Evolutionary conservation across 2,888 invertebrate genomes (phyloP), one percentile per base, ranked within the genome.

Genomic region (Cephus spinipes): DNA sequence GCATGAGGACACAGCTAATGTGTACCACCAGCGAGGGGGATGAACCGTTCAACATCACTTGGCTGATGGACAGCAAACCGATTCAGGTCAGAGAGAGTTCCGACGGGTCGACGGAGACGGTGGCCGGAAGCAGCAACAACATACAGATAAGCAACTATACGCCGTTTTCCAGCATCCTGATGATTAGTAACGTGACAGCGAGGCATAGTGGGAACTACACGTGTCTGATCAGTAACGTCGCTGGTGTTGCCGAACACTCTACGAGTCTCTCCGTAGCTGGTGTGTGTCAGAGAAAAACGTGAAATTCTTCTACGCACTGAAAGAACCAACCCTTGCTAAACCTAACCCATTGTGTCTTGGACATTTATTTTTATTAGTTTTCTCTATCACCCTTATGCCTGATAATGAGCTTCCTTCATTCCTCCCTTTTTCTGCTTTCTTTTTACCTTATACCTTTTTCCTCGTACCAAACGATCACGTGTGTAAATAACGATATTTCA

Each of bases 121-220:
- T 55, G 55, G 75, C 74, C 32, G 69, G 76, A n/a, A 6, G 33
- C 15, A n/a, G 68, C 12, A 83, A 77, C 86, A 89, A 87, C 88
- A 91, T 93, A 82, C 93, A 92, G 83, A 93, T 93, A 88, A 93
- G 92, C 89, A 92, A 93, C 86, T 93, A 92, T 90, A 90, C 93
- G 82, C 92, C 92, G 80, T 93, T 93, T 91, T 93, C 93, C 83
- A 94, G 94, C 88, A 93, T 94, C 81, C 90, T 95, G 83, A 94
- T 93, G 84, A 94, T 95, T 84, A 94, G 94, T 88, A 93, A 93
- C 74, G 94, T 95, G 82, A 93, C 93, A 81, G 94, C 93, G 73
- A 92, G 92, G 81, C 94, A 95, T 91, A 93, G 93, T 81, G 95
- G 95, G 77, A 92, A 93, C 85, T 95, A 95, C 91, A 94, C 94